Conservation (phyloP, 1,140 invertebrate species). For the Anagrus nilaparvatae region DNA sequence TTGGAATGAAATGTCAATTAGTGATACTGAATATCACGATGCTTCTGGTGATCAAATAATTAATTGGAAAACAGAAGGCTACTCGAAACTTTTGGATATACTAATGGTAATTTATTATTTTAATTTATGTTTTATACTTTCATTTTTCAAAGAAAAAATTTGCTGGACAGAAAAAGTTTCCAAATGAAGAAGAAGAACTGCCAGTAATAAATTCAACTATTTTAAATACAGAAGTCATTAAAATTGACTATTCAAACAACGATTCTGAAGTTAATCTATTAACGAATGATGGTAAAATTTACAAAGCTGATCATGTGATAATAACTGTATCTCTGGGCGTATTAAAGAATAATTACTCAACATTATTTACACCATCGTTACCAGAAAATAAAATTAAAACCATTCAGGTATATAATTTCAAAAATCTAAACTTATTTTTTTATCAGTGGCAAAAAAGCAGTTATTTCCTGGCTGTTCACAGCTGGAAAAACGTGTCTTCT, state of each 20-base stretch:
- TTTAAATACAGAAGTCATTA: slow-evolving; percentile 27
- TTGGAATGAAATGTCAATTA: slow-evolving; percentile 46
- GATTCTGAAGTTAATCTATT: slow-evolving; percentile 18
- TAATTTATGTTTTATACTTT: too few species aligned
- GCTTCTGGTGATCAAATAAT: slow-evolving; percentile 46
- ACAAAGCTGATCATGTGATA: slow-evolving; percentile 36
- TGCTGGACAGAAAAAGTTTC: slow-evolving; percentile 32
- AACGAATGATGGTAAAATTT: slow-evolving; percentile 28
- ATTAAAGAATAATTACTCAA: slow-evolving; percentile 31
- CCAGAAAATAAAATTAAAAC: slow-evolving; percentile 26
- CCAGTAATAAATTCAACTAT: slow-evolving; percentile 29
- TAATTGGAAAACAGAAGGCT: slow-evolving; percentile 52
- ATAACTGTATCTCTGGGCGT: slow-evolving; percentile 40
- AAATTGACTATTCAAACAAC: slow-evolving; percentile 26
- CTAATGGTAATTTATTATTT: slow-evolving; percentile 42
- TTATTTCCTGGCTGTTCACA: too few species aligned
- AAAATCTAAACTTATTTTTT: too few species aligned
- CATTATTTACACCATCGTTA: slow-evolving; percentile 33
- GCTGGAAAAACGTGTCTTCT: too few species aligned
- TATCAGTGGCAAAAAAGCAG: too few species aligned
- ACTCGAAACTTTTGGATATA: slow-evolving; percentile 45
- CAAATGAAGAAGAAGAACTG: slow-evolving; percentile 23
- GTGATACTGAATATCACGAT: slow-evolving; percentile 37
- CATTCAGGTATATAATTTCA: slow-evolving; percentile 26
- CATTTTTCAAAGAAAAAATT: slow-evolving; percentile 27